Base-by-base conservation (phyloP, 1,140 invertebrate species). In the Danaus plexippus region DNA sequence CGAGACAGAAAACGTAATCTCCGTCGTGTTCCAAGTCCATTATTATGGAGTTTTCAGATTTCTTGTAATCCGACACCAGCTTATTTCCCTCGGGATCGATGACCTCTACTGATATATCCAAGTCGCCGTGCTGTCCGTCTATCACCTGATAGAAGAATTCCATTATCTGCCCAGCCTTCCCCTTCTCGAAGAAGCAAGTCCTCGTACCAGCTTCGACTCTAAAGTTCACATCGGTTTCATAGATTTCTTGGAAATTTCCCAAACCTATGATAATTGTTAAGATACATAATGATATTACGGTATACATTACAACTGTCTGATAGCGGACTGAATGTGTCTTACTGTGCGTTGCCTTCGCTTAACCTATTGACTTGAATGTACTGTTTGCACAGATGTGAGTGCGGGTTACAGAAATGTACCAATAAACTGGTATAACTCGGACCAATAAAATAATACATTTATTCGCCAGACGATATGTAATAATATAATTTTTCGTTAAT, bases 1-100 rank as follows among this genome's bases (percentile, higher is more conserved):
- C 94, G 77, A 95, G 92, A 73, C 95, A 96, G 61, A 95, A 90
- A 45, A 90, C 90, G 75, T 93, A 94, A 62, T 94, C 92, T 9
- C 94, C 94, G 47, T 88, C 87, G 11, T 67, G 54, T 56, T 66
- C 61, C 46, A 87, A 52, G 9, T 84, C 75, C 62, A 78, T 70
- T 50, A 87, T 77, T 43, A 84, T 69, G 52, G 89, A 88, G 66
- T 91, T 93, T 75, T 94, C 92, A 3, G 90, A 84, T 80, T 92
- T 92, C 68, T 92, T 92, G 59, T 88, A 89, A 66, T 94, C 93
- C 9, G 89, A 87, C 1, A 92, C 75, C 9, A 95, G 71, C 44
- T 91, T 87, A 49, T 84, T 69, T 11, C 90, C 91, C 45, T 84
- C 87, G 6, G 93, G 93, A 50, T 91, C 89, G 10, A 88, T 77